Conservation (phyloP, 2,113 vertebrate species). For the Strigops habroptila region DNA sequence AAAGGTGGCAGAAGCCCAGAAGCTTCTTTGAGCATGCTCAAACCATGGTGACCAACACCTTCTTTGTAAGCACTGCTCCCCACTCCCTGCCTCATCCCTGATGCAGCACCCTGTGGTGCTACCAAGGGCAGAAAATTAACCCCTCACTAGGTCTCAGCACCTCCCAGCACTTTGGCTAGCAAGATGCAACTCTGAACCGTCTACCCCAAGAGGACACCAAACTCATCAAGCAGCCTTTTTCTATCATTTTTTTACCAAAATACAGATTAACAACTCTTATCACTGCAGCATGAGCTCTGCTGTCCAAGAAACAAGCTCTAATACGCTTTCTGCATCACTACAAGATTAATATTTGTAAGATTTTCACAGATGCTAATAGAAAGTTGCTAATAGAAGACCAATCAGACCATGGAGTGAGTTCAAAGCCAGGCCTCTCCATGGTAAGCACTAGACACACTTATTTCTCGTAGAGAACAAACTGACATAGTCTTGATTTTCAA, state of each 20-base stretch:
- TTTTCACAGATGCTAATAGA: background rate
- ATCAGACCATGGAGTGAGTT: background rate
- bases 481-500: background rate
- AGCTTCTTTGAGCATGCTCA: background rate
- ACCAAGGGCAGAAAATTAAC: background rate
- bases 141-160: background rate
- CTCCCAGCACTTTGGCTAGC: background rate
- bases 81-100: background rate
- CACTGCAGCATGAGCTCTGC: background rate
- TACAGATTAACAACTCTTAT: background rate
- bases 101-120: accelerated
- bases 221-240: background rate
- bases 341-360: background rate
- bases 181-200: background rate
- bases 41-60: background rate
- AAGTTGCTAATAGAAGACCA: background rate
- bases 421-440: background rate
- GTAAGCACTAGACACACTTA: background rate
- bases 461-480: background rate
- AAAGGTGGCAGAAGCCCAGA: background rate
- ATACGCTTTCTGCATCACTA: background rate
- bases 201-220: background rate
- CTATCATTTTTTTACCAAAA: background rate
- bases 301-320: background rate
- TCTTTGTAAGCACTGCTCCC: background rate